Evolutionary conservation across 2,888 invertebrate genomes (phyloP).

Genomic region (Metacarcinus magister): DNA sequence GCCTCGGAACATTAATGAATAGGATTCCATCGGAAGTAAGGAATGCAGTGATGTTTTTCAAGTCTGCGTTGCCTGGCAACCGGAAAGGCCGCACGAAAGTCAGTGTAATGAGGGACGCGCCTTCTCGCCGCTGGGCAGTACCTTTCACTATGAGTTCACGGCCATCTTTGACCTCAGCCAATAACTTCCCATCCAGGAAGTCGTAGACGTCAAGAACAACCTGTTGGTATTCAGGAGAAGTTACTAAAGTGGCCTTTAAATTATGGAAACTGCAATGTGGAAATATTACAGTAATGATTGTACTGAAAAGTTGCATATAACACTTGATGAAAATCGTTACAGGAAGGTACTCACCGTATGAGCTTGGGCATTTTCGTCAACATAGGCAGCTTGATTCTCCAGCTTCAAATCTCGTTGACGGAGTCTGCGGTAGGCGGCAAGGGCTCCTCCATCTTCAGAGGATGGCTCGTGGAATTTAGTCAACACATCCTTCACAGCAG

Average conservation of each 20-base stretch:
- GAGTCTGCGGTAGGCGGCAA: slow-evolving; percentile 72
- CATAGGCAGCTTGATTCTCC: slow-evolving; percentile 72
- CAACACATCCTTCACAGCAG: slow-evolving; percentile 46
- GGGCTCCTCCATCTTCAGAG: background rate
- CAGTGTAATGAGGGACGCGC: slow-evolving; percentile 63
- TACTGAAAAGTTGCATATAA: background rate
- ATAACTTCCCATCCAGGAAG: slow-evolving; percentile 74
- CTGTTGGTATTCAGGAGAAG: slow-evolving; percentile 52
- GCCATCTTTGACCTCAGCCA: slow-evolving; percentile 72
- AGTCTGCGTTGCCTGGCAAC: slow-evolving; percentile 68
- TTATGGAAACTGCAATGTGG: background rate
- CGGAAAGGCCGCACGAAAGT: slow-evolving; percentile 79
- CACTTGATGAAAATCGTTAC: background rate
- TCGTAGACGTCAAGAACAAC: slow-evolving; percentile 81
- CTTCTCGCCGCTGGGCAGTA: slow-evolving; percentile 67
- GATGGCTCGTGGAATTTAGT: slow-evolving; percentile 43
- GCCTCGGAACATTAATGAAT: slow-evolving; percentile 72
- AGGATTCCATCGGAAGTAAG: slow-evolving; percentile 79
- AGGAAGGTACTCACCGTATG: slow-evolving; percentile 56
- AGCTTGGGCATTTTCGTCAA: slow-evolving; percentile 50
- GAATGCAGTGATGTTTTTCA: slow-evolving; percentile 72
- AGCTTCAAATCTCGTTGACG: slow-evolving; percentile 58
- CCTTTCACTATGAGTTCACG: slow-evolving; percentile 79
- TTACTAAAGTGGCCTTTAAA: background rate
- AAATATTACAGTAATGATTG: background rate